Base-by-base conservation (phyloP, 2,888 invertebrate species). In the Drosophila anomelani region DNA sequence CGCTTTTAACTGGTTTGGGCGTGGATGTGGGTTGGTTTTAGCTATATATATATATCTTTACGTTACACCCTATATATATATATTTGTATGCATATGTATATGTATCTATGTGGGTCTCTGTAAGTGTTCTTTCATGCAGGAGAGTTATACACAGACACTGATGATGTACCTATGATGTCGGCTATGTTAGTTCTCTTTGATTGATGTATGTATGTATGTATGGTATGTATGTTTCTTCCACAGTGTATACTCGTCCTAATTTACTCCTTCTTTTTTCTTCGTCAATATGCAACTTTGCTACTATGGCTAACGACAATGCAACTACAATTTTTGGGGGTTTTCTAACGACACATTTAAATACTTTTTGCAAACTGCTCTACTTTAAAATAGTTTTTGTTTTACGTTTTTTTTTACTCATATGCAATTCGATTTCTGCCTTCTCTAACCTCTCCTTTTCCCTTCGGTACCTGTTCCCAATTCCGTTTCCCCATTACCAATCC, bases 271-370 rank as follows among this genome's bases (percentile, higher is more conserved):
- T 51, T 20, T 2, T 13, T 20, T 2, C 13, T 20, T 34, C 34
- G 34, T 34, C 62, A 63, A 70, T 63, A 64, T 75, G 60, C 57
- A 62, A 68, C 67, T 68, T 74, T 75, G 72, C 85, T 84, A 83
- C 75, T 81, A 70, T 78, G 76, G 85, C 85, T 85, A 85, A 88
- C 85, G 85, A 83, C 88, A 88, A 83, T 81, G 85, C 85, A 88
- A 85, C 85, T 83, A 80, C 80, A 85, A 78, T 83, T 77, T 72
- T 71, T 60, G 66, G 49, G 43, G 60, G 58, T 66, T 76, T 80
- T 79, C 82, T 86, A 88, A 88, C 86, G 88, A 88, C 86, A 86
- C 86, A 88, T 86, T 88, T 86, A 88, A 88, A 86, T 86, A 86
- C 77, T 78, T 72, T 72, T 66, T 58, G 86, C 88, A 88, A 86